A percentile compares a stretch with the other conserved stretches of the same genome.
Conservation (phyloP, 2,113 vertebrate species). For the Odontophorus gujanensis region DNA sequence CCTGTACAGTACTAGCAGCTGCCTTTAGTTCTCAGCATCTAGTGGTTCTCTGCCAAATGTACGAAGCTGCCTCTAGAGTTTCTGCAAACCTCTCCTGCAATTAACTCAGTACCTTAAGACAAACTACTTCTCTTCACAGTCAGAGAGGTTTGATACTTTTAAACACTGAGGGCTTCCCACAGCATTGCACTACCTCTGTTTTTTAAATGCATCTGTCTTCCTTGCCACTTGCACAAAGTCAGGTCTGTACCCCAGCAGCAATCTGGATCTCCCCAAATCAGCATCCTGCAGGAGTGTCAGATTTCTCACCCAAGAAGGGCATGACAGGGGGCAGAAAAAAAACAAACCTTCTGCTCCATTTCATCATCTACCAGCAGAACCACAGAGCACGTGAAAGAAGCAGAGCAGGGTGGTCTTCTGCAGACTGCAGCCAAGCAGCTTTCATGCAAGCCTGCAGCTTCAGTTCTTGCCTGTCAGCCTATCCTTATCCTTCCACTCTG, state of each 20-base stretch:
- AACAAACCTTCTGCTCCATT: neutral
- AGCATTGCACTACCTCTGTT: neutral
- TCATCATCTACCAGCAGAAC: neutral
- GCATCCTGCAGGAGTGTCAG: neutral
- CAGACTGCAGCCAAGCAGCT: neutral
- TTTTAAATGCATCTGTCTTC: neutral
- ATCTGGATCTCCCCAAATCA: neutral
- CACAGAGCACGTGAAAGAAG: neutral
- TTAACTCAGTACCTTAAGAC: neutral
- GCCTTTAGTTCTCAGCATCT: neutral
- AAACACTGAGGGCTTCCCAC: neutral
- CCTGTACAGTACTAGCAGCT: neutral
- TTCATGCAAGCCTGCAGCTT: constrained; percentile 6
- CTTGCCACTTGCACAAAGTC: neutral
- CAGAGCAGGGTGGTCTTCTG: neutral
- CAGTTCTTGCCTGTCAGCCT: constrained; percentile 49
- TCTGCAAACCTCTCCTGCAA: neutral
- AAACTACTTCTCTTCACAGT: neutral
- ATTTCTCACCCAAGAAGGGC: neutral
- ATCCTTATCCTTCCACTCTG: constrained; percentile 36
- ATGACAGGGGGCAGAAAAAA: neutral
- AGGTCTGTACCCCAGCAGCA: neutral
- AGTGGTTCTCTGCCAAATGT: neutral
- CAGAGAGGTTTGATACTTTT: neutral
- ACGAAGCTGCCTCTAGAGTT: neutral